A percentile compares a stretch with the other conserved stretches of the same genome.
These are phyloP conservation scores for Phlogophora meticulosa DNA, from an alignment of 2,888 invertebrate genomes.

Conservation along the genomic window DNA sequence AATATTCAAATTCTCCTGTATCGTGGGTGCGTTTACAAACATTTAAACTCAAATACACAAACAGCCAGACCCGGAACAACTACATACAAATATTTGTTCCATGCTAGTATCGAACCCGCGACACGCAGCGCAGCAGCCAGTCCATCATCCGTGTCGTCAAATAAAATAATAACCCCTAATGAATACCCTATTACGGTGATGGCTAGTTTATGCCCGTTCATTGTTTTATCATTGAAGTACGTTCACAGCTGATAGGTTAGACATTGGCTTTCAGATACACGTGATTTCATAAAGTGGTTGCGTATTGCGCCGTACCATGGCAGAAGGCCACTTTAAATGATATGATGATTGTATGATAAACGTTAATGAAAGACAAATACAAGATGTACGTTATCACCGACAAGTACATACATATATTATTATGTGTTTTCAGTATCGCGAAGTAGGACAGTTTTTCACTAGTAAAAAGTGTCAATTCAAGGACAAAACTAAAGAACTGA, in stretches of 20 bases:
- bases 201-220: slow-evolving; percentile 3
- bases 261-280: slow-evolving; percentile 7
- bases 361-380: slow-evolving; percentile 31
- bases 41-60: too few relatives aligned
- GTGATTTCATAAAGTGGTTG: slow-evolving; percentile 23
- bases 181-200: slow-evolving; percentile 16
- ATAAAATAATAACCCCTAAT: too few relatives aligned
- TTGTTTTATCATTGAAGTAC: slow-evolving; percentile 19
- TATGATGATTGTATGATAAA: slow-evolving; percentile 29
- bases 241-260: not conserved
- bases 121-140: too few relatives aligned
- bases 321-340: slow-evolving; percentile 26
- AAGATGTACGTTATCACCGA: slow-evolving; percentile 3
- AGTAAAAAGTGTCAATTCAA: not conserved
- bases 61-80: too few relatives aligned
- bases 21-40: too few relatives aligned
- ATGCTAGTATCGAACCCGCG: too few relatives aligned
- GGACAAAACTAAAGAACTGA: too few relatives aligned
- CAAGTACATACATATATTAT: not conserved
- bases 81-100: too few relatives aligned
- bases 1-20: too few relatives aligned
- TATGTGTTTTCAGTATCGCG: not conserved
- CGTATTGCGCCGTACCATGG: slow-evolving; percentile 13
- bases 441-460: not conserved
- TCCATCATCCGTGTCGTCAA: too few relatives aligned